These are phyloP conservation scores for Datnioides undecimradiatus DNA, from an alignment of 2,113 vertebrate genomes.

Conservation along the genomic window DNA sequence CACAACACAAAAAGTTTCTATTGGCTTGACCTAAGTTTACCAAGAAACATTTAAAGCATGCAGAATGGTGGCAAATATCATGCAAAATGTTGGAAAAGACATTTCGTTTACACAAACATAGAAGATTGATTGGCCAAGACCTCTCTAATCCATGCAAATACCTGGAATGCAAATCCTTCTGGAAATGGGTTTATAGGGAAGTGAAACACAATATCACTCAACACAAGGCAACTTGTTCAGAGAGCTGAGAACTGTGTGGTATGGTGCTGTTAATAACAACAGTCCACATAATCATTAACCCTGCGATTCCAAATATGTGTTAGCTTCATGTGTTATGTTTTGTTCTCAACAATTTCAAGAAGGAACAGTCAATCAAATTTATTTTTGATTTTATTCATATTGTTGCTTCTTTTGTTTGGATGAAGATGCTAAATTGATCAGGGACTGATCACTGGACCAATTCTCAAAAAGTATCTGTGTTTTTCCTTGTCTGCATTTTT, in stretches of 20 bases:
- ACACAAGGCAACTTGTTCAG: neutral
- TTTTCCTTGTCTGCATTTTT: too few relatives aligned
- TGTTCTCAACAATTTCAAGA: neutral
- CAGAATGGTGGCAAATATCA: neutral
- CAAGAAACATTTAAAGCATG: neutral
- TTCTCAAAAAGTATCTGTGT: too few relatives aligned
- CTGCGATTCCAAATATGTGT: neutral
- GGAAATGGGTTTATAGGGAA: conserved; percentile 22
- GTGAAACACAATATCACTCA: neutral
- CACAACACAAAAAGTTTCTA: neutral
- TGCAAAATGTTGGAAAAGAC: neutral
- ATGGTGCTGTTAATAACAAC: conserved; percentile 5
- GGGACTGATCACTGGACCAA: too few relatives aligned
- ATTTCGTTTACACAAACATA: neutral
- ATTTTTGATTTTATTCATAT: neutral
- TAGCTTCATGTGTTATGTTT: neutral
- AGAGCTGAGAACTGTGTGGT: conserved; percentile 4
- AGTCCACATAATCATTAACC: conserved; percentile 52
- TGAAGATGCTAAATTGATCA: neutral
- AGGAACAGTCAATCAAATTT: neutral
- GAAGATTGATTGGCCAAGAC: neutral
- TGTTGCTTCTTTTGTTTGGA: neutral
- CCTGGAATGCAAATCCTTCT: conserved; percentile 54
- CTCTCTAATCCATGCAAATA: conserved; percentile 47
- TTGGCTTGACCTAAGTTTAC: neutral